phyloP scores from a whole-genome alignment of 2,888 invertebrate species.

The Gastracanthus pulcherrimus region DNA sequence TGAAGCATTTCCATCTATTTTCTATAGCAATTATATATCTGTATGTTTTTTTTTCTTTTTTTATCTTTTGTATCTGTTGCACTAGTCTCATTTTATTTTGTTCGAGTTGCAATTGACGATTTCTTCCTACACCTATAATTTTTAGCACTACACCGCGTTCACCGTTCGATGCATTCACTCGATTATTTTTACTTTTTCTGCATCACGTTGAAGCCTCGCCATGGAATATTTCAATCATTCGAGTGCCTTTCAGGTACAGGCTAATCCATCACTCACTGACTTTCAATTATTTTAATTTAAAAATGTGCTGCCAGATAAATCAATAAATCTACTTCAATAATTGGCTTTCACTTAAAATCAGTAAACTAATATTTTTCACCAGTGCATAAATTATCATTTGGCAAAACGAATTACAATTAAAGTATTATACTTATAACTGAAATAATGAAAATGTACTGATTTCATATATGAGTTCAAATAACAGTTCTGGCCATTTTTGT shows the following conservation, averaged over 20 bases:
- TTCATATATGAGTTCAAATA: no score
- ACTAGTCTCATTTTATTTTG: conserved; percentile 10
- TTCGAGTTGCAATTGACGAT: conserved; percentile 57
- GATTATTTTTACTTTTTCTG: background rate
- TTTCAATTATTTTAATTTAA: background rate
- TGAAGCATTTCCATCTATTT: conserved; percentile 47
- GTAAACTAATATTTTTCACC: no score
- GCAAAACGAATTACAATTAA: no score
- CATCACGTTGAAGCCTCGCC: conserved; percentile 8
- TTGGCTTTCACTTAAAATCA: background rate
- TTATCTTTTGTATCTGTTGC: conserved; percentile 23
- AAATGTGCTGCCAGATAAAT: background rate
- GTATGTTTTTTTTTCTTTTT: conserved; percentile 6
- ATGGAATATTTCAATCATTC: background rate
- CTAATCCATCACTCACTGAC: background rate
- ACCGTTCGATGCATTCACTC: background rate
- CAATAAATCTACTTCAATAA: background rate
- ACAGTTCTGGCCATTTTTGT: no score
- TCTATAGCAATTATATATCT: conserved; percentile 46
- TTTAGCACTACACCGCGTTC: background rate
- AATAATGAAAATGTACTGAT: no score
- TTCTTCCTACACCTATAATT: conserved; percentile 38
- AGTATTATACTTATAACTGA: no score
- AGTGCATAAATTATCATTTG: no score
- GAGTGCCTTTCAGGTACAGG: conserved; percentile 9